Percentiles rank a stretch among this genome's conserved stretches.
Evolutionary conservation across 2,113 vertebrate genomes (phyloP).

Genomic region (Halcyon malimbica): DNA sequence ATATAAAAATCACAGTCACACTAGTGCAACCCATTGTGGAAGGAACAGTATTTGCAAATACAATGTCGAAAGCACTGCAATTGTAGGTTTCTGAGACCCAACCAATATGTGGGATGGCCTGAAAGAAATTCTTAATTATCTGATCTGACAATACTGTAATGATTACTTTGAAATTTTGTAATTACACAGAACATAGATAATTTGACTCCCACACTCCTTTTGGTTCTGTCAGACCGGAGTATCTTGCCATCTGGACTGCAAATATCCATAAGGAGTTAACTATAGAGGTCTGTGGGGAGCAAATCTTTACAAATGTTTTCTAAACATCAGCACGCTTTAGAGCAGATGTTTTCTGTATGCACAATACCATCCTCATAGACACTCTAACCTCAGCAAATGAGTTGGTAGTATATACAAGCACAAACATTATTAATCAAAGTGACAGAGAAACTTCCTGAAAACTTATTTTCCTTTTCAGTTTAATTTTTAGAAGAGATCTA

Average conservation of each 20-base stretch:
- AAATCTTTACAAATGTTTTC: not conserved
- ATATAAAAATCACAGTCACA: not conserved
- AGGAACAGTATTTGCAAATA: not conserved
- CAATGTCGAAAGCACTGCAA: not conserved
- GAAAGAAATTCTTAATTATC: not conserved
- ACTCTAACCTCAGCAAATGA: conserved; percentile 13
- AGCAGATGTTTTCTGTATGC: not conserved
- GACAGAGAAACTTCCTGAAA: not conserved
- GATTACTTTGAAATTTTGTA: not conserved
- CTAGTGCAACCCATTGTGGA: not conserved
- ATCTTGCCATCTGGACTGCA: not conserved
- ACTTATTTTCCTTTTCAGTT: not conserved
- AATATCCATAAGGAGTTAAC: not conserved
- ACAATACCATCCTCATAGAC: not conserved
- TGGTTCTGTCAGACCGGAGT: not conserved
- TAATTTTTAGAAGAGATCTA: not conserved
- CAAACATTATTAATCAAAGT: conserved; percentile 56
- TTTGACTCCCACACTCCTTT: not conserved
- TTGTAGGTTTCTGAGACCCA: not conserved
- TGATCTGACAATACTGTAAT: not conserved
- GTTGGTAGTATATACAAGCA: not conserved
- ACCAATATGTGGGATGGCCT: not conserved
- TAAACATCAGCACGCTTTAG: not conserved
- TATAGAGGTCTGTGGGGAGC: not conserved
- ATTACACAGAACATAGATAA: not conserved